Evolutionary conservation across 1,140 invertebrate species (phyloP).

Genomic region (Apis dorsata): DNA sequence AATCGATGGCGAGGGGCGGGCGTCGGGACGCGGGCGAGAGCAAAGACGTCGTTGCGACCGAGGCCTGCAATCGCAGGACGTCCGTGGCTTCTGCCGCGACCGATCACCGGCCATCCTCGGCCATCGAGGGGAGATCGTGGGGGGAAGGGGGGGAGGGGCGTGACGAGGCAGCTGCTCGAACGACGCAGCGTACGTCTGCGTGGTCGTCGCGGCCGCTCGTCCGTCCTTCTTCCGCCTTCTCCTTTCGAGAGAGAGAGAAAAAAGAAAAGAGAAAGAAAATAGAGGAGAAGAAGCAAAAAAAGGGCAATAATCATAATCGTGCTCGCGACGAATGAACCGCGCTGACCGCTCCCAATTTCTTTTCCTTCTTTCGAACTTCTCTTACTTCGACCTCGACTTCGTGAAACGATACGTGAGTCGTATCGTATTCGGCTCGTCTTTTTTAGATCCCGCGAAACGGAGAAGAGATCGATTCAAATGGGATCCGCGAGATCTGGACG

Average conservation of each 20-base stretch:
- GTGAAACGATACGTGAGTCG: neutral
- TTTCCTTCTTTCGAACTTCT: neutral
- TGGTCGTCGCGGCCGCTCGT: constrained; percentile 33
- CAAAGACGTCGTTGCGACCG: constrained; percentile 73
- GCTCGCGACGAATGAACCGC: constrained; percentile 19
- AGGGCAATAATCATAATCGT: neutral
- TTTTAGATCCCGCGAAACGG: neutral
- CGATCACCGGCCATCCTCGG: constrained; percentile 45
- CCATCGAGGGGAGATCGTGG: constrained; percentile 5
- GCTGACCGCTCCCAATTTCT: neutral
- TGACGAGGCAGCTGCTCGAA: constrained; percentile 11
- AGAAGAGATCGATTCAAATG: neutral
- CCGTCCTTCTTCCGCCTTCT: neutral
- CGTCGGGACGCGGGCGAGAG: constrained; percentile 62
- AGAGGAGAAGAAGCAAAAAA: neutral
- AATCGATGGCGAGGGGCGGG: constrained; percentile 36
- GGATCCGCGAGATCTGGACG: constrained; percentile 23
- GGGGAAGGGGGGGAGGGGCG: neutral
- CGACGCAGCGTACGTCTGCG: constrained; percentile 75
- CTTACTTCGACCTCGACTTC: too few species aligned
- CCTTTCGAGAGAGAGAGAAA: too few species aligned
- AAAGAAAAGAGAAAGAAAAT: neutral
- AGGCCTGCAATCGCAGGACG: constrained; percentile 78
- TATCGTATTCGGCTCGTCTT: too few species aligned
- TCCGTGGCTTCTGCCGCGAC: constrained; percentile 65